These are phyloP conservation scores for Limnephilus marmoratus DNA, from an alignment of 2,888 invertebrate species.

Conservation along the genomic window DNA sequence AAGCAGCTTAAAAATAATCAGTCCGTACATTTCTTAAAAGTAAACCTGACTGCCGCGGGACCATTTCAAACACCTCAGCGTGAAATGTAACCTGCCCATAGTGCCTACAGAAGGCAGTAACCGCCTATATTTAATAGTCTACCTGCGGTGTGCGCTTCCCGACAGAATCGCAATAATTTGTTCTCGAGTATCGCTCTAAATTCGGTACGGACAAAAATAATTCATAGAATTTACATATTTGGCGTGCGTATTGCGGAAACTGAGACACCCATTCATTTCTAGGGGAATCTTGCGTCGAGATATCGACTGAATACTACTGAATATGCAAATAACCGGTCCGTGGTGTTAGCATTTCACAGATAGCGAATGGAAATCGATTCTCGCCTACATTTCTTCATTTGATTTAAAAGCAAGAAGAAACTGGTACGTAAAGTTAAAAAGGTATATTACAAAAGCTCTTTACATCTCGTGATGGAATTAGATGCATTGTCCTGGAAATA, in stretches of 20 bases:
- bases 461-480: too few species aligned
- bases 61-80: not conserved
- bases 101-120: not conserved
- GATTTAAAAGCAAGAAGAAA: not conserved
- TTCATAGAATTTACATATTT: not conserved
- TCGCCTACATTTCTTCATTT: not conserved
- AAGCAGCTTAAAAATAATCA: not conserved
- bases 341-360: not conserved
- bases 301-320: conserved; percentile 2
- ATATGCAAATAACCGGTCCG: not conserved
- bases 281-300: not conserved
- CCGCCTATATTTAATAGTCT: not conserved
- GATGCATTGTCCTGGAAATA: too few species aligned
- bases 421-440: not conserved
- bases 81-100: not conserved
- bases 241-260: not conserved
- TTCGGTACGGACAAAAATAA: not conserved
- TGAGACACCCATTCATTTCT: not conserved
- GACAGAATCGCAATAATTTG: not conserved
- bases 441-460: too few species aligned
- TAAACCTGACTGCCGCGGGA: not conserved
- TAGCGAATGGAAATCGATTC: not conserved
- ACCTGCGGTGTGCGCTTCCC: not conserved
- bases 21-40: not conserved
- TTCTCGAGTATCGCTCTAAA: not conserved